Evolutionary conservation across 30 jellyfish, hydroid and myxozoan genomes (phyloP).

Genomic region (Chrysaora quinquecirrha): DNA sequence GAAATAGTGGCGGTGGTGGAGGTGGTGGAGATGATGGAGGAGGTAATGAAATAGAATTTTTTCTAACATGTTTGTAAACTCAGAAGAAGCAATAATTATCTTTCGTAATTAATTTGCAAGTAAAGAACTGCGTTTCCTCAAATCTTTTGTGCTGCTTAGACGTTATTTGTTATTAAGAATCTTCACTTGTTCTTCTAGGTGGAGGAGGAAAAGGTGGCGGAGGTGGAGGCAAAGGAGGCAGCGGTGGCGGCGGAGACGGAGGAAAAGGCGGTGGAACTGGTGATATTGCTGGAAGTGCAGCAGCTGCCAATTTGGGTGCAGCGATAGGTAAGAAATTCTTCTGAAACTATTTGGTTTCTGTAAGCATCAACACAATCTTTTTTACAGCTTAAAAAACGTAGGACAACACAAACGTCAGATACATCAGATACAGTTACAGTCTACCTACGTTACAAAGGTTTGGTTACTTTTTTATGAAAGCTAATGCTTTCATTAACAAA

Average conservation of each 20-base stretch:
- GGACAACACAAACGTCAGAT: too few relatives aligned
- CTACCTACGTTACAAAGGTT: background rate
- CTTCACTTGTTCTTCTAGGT: conserved; percentile 66
- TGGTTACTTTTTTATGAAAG: background rate
- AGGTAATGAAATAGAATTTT: conserved; percentile 32
- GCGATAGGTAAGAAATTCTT: conserved; percentile 80
- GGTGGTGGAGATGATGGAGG: conserved; percentile 73
- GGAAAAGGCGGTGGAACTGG: conserved; percentile 92
- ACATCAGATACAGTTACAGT: background rate
- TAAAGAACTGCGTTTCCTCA: too few relatives aligned
- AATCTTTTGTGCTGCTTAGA: too few relatives aligned
- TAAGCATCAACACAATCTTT: too few relatives aligned
- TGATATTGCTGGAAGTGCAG: conserved; percentile 91
- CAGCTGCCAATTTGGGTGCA: conserved; percentile 95
- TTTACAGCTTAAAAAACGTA: too few relatives aligned
- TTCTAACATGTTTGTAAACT: background rate
- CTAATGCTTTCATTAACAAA: background rate
- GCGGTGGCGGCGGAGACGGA: conserved; percentile 95
- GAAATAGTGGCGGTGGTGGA: conserved; percentile 53
- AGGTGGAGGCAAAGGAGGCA: conserved; percentile 80
- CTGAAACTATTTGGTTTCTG: background rate
- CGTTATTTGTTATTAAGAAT: too few relatives aligned
- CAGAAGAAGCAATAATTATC: background rate
- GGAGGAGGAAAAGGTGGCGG: conserved; percentile 91
- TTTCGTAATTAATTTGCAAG: too few relatives aligned